phyloP scores from a whole-genome alignment of 2,888 invertebrate genomes.

The Pristionchus maxplancki region DNA sequence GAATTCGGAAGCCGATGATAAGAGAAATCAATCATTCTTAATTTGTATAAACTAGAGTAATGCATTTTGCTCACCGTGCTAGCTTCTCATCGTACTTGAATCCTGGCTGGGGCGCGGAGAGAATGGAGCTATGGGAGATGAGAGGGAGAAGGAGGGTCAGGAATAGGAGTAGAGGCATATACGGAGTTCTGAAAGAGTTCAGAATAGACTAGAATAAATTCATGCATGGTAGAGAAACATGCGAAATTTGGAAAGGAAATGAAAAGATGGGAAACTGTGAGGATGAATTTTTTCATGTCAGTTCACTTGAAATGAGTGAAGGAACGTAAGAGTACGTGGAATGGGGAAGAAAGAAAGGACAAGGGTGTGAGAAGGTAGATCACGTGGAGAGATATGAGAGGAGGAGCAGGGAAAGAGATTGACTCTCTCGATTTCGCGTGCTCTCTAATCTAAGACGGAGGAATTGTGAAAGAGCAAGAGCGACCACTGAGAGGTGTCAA shows the following conservation, averaged over 20 bases:
- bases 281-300: too few species aligned
- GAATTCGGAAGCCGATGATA: too few species aligned
- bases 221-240: not conserved
- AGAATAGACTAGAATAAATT: not conserved
- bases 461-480: not conserved
- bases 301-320: not conserved
- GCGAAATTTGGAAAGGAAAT: not conserved
- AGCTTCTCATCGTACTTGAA: slow-evolving; percentile 22
- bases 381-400: slow-evolving; percentile 42
- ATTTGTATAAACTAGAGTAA: too few species aligned
- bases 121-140: not conserved
- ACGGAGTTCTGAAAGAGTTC: not conserved
- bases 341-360: not conserved
- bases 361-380: not conserved
- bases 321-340: not conserved
- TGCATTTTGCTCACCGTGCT: not conserved
- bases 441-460: not conserved
- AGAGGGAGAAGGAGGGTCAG: slow-evolving; percentile 18
- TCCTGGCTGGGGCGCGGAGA: slow-evolving; percentile 27
- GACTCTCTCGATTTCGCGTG: not conserved
- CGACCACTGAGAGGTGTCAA: not conserved
- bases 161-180: not conserved
- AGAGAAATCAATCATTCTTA: too few species aligned
- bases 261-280: not conserved
- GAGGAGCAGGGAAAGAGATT: slow-evolving; percentile 84